phyloP scores from a whole-genome alignment of 92 coral and sea anemone genomes.

The Zoanthus solanderi region DNA sequence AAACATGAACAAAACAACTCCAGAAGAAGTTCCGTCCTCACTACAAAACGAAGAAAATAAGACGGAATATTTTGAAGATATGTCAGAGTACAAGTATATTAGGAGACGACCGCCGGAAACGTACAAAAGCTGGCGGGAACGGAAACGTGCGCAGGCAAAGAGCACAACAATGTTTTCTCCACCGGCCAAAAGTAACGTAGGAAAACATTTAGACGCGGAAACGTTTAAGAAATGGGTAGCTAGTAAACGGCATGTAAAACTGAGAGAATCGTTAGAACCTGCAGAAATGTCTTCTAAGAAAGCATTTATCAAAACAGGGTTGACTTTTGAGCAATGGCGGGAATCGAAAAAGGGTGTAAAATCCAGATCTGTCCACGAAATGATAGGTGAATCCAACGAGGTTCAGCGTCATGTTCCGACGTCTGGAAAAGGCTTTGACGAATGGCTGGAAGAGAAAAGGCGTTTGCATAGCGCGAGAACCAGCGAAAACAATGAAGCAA shows the following conservation, averaged over 20 bases:
- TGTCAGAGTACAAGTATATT: slow-evolving; percentile 59
- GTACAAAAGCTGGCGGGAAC: slow-evolving; percentile 87
- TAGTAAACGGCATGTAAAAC: slow-evolving; percentile 63
- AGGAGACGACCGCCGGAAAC: slow-evolving; percentile 70
- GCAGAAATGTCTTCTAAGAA: slow-evolving; percentile 51
- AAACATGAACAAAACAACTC: slow-evolving; percentile 24
- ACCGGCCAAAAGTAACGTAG: slow-evolving; percentile 63
- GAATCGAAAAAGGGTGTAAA: slow-evolving; percentile 71
- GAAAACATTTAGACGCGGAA: slow-evolving; percentile 82
- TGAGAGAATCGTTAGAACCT: slow-evolving; percentile 67
- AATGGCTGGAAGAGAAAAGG: slow-evolving; percentile 89
- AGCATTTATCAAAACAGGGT: slow-evolving; percentile 69
- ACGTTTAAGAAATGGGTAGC: slow-evolving; percentile 88
- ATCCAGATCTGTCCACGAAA: slow-evolving; percentile 47
- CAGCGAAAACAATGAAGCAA: slow-evolving; percentile 25
- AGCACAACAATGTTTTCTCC: slow-evolving; percentile 72
- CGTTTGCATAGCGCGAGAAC: slow-evolving; percentile 41
- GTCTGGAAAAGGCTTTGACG: slow-evolving; percentile 76
- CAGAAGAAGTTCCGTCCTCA: background rate
- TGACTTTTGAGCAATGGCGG: slow-evolving; percentile 93
- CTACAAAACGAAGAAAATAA: slow-evolving; percentile 17
- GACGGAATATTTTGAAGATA: slow-evolving; percentile 41
- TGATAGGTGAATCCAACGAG: slow-evolving; percentile 60
- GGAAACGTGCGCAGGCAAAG: slow-evolving; percentile 74
- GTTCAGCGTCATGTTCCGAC: slow-evolving; percentile 60